Evolutionary conservation across 1,140 invertebrate genomes (phyloP).

Genomic region (Euwallacea similis): DNA sequence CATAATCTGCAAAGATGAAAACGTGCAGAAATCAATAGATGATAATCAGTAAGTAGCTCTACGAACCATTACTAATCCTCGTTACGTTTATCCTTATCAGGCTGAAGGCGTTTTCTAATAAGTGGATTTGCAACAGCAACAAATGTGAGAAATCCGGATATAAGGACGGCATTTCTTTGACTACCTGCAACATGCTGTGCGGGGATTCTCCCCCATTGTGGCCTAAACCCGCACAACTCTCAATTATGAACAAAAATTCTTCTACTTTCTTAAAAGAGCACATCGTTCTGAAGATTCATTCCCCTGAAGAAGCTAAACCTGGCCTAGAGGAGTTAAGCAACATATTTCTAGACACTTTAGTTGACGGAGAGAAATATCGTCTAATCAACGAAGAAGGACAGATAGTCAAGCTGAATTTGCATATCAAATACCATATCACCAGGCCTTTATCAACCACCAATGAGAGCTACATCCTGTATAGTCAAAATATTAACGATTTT

Average conservation of each 20-base stretch:
- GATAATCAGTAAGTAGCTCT: too few relatives aligned
- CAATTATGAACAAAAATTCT: slow-evolving; percentile 50
- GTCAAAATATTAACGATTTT: slow-evolving; percentile 56
- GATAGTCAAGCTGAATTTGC: slow-evolving; percentile 28
- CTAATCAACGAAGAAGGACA: slow-evolving; percentile 1
- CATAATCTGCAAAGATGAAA: too few relatives aligned
- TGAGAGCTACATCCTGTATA: slow-evolving; percentile 69
- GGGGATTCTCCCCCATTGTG: slow-evolving; percentile 53
- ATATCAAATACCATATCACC: slow-evolving; percentile 24
- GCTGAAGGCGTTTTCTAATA: too few relatives aligned
- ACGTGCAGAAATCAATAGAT: too few relatives aligned
- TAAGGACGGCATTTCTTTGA: slow-evolving; percentile 39
- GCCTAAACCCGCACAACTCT: slow-evolving; percentile 55
- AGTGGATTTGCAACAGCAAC: slow-evolving; percentile 16
- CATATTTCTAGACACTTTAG: slow-evolving; percentile 20
- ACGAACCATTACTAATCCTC: too few relatives aligned
- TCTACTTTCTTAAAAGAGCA: slow-evolving; percentile 51
- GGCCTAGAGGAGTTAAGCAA: slow-evolving; percentile 20
- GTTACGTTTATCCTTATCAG: too few relatives aligned
- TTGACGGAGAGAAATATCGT: not conserved
- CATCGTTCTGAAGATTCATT: slow-evolving; percentile 52
- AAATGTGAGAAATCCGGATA: slow-evolving; percentile 12
- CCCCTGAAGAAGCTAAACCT: slow-evolving; percentile 8
- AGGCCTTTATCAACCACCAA: slow-evolving; percentile 63
- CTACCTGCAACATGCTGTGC: slow-evolving; percentile 55